A percentile compares a stretch with the other conserved stretches of the same genome.
phyloP scores from a whole-genome alignment of 2,888 invertebrate genomes.

The Acrobasis suavella region DNA sequence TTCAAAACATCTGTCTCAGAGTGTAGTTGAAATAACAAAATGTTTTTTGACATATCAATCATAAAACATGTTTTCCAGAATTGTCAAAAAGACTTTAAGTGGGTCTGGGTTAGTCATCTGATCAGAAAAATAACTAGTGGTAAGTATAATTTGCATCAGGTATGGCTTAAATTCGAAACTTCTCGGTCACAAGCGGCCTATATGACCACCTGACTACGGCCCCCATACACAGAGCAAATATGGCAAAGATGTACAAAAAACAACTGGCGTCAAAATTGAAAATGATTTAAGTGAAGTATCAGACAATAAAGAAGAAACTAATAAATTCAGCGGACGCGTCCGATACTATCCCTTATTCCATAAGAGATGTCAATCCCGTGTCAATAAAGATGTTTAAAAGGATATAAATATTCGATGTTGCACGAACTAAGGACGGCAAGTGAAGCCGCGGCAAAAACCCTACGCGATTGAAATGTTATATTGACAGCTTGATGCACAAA shows the following conservation, averaged over 20 bases:
- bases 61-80: too few relatives aligned
- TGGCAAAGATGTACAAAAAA: not conserved
- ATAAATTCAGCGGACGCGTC: constrained; percentile 54
- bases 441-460: constrained; percentile 71
- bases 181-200: too few relatives aligned
- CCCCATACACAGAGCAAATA: not conserved
- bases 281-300: not conserved
- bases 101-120: too few relatives aligned
- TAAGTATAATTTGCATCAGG: too few relatives aligned
- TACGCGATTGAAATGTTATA: constrained; percentile 78
- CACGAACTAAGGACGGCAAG: constrained; percentile 60
- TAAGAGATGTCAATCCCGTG: constrained; percentile 67
- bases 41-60: too few relatives aligned
- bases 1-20: too few relatives aligned
- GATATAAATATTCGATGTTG: constrained; percentile 75
- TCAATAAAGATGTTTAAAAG: constrained; percentile 79
- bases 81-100: too few relatives aligned
- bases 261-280: not conserved
- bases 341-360: constrained; percentile 60
- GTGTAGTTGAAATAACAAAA: too few relatives aligned
- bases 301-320: constrained; percentile 26
- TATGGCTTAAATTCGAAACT: too few relatives aligned
- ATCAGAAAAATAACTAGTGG: too few relatives aligned
- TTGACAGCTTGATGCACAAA: constrained; percentile 79
- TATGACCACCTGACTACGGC: too few relatives aligned